Conservation (phyloP, 2,888 invertebrate genomes). For the Papilio elwesi region DNA sequence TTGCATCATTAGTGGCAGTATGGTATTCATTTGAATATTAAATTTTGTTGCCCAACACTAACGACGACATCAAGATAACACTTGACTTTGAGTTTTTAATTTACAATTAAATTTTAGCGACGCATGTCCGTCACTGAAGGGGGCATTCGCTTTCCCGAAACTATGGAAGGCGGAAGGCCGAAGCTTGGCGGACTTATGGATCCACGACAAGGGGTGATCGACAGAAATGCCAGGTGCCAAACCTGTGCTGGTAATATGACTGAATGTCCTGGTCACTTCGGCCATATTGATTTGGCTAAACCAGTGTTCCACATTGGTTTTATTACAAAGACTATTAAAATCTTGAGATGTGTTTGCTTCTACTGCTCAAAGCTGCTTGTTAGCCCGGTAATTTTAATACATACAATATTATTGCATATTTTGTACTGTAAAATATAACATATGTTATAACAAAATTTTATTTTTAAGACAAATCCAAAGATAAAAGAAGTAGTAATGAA, state of each 20-base stretch:
- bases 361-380: slow-evolving; percentile 99
- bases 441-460: slow-evolving; percentile 28
- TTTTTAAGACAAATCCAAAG: slow-evolving; percentile 92
- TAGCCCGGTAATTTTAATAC: slow-evolving; percentile 88
- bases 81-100: slow-evolving; percentile 21
- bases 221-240: slow-evolving; percentile 95
- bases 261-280: slow-evolving; percentile 99
- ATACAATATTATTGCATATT: slow-evolving; percentile 39
- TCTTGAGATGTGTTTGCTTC: slow-evolving; percentile 99
- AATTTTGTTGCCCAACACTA: not conserved
- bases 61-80: slow-evolving; percentile 1
- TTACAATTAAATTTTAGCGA: slow-evolving; percentile 85
- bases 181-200: slow-evolving; percentile 99
- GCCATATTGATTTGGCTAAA: slow-evolving; percentile 98
- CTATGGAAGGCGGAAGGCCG: slow-evolving; percentile 99
- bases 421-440: slow-evolving; percentile 38
- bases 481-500: slow-evolving; percentile 97
- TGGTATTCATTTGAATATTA: not conserved
- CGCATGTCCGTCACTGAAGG: slow-evolving; percentile 99
- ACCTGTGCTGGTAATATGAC: slow-evolving; percentile 99
- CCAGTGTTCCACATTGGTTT: slow-evolving; percentile 99
- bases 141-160: slow-evolving; percentile 98
- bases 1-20: no score
- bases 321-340: slow-evolving; percentile 97
- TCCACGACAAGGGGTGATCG: slow-evolving; percentile 98